A percentile compares a stretch with the other conserved stretches of the same genome.
These are phyloP conservation scores for Chymomyza procnemis DNA, from an alignment of 2,888 invertebrate species.

Conservation along the genomic window DNA sequence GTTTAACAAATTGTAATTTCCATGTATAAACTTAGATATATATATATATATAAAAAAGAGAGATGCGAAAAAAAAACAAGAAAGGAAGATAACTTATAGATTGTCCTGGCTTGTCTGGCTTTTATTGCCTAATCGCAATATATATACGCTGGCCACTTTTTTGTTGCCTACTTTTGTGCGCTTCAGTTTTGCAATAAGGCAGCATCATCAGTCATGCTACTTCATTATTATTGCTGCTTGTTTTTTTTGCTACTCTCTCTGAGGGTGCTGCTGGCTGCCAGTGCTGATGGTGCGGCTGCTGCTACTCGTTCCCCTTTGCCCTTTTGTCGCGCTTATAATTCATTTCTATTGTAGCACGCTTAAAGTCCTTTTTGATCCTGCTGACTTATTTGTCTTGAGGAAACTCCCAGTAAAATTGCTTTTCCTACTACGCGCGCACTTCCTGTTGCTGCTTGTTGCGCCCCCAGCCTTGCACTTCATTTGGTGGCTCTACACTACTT, in stretches of 20 bases:
- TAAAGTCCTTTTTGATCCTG: constrained; percentile 74
- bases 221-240: constrained; percentile 66
- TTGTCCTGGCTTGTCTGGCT: constrained; percentile 6
- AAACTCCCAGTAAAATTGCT: constrained; percentile 75
- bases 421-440: constrained; percentile 67
- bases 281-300: not conserved
- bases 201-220: constrained; percentile 70
- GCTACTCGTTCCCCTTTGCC: constrained; percentile 2
- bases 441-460: constrained; percentile 61
- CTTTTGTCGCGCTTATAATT: constrained; percentile 48
- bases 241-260: not conserved
- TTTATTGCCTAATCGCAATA: constrained; percentile 35
- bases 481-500: constrained; percentile 7
- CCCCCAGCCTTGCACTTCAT: constrained; percentile 20
- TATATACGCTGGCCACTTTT: constrained; percentile 27
- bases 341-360: constrained; percentile 63
- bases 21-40: not conserved
- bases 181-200: constrained; percentile 15
- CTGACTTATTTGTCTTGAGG: constrained; percentile 76
- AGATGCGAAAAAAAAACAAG: not conserved
- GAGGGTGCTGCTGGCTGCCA: not conserved
- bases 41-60: not conserved
- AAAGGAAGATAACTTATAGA: not conserved
- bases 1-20: constrained; percentile 17
- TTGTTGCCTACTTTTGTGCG: constrained; percentile 9